Evolutionary conservation across 2,797 vertebrate genomes (phyloP), one percentile per base, ranked within the genome.

Genomic region (Darevskia mixta): DNA sequence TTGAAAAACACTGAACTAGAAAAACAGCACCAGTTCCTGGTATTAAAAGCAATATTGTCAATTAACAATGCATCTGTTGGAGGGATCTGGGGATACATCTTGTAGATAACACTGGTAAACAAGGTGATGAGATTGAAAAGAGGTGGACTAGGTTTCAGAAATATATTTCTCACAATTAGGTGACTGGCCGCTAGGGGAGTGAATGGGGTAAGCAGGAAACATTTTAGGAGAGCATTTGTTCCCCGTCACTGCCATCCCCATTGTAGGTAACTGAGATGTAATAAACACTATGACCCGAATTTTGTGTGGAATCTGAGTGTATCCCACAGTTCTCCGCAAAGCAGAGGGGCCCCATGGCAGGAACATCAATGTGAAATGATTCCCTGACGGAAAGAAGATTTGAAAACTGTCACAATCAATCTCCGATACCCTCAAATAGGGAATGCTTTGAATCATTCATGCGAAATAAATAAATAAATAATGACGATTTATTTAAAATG

Each of bases 41-140:
- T 69, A 69, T 69, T 69, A 69, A 25, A 69, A 69, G 66, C 27
- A 29, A 25, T 86, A 32, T 66, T 92, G 86, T 85, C 88, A 93
- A 94, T 83, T 93, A 87, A 93, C 94, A 92, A 94, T 79, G 71
- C 82, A 86, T 88, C 82, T 90, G 88, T 43, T 75, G 61, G 86
- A 67, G 91, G 86, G 35, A 61, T 92, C 93, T 91, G 81, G 86
- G 88, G 79, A 93, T 88, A 91, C 83, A 91, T 80, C 86, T 85
- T n/a, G 38, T 80, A 87, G 86, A 86, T 69, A 32, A 0, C 64
- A 82, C 32, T 35, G 80, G 80, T 71, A 93, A 89, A 91, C 83
- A 91, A 94, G 93, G 82, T 20, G 58, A 75, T 93, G 91, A 61
- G 29, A 75, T 58, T 58, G 32, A 67, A 15, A 85, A 71, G 69